These are phyloP conservation scores for Mnemiopsis leidyi DNA, from an alignment of 37 sponge, comb jelly and placozoan genomes.

Conservation along the genomic window DNA sequence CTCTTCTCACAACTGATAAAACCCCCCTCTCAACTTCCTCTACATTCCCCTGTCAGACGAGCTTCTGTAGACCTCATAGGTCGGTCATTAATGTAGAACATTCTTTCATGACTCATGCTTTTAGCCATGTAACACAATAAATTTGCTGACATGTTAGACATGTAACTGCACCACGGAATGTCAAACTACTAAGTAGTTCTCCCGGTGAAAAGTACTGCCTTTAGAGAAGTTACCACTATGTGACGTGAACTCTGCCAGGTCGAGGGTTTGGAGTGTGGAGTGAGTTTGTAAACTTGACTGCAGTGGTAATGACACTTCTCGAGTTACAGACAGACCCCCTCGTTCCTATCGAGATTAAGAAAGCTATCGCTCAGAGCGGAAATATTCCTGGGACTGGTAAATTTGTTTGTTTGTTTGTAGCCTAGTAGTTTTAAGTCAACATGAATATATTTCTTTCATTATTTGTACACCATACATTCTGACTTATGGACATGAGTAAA, in stretches of 20 bases:
- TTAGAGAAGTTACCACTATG: too few species aligned
- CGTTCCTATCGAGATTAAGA: slow-evolving; percentile 36
- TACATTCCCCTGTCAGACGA: slow-evolving; percentile 39
- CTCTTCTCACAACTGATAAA: slow-evolving; percentile 39
- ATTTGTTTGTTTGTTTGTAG: too few species aligned
- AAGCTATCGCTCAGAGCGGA: slow-evolving; percentile 63
- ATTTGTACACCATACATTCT: too few species aligned
- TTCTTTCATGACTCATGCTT: background rate
- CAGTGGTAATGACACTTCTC: slow-evolving; percentile 33
- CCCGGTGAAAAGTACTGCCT: too few species aligned
- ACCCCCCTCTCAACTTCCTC: slow-evolving; percentile 25
- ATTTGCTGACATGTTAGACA: background rate
- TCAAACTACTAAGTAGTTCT: too few species aligned
- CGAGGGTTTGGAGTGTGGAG: slow-evolving; percentile 34
- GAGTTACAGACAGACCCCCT: slow-evolving; percentile 33
- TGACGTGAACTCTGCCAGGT: too few species aligned
- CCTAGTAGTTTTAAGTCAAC: too few species aligned
- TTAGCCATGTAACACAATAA: background rate
- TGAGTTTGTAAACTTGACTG: slow-evolving; percentile 32
- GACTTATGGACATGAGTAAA: too few species aligned
- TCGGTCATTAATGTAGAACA: background rate
- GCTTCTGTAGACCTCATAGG: slow-evolving; percentile 52
- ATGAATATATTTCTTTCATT: too few species aligned
- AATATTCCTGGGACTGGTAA: slow-evolving; percentile 17
- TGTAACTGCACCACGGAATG: too few species aligned